Base-by-base conservation (phyloP, 2,797 vertebrate species). In the Otolemur crassicaudatus region DNA sequence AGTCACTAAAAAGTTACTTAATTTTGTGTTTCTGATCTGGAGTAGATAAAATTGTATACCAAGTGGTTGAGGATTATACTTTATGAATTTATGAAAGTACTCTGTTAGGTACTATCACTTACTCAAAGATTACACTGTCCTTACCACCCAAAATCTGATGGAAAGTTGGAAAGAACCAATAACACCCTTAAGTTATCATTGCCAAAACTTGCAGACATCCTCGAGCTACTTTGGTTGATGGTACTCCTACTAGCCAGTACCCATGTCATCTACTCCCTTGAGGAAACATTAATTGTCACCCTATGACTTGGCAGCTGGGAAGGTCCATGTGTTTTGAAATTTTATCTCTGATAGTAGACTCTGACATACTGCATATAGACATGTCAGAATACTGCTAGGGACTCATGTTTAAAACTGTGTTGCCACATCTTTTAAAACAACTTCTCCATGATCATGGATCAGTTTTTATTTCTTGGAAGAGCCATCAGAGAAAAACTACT, bases 401-500 rank as follows among this genome's bases (percentile, higher is more conserved):
- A 84, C 7, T 23, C 29, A 34, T 31, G 7, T 60, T 72, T 93
- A 72, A 87, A 76, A 60, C 37, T 63, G 34, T 4, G 70, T 75
- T 94, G 34, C 53, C n/a, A 70, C 16, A 65, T 79, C n/a, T 46
- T 83, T 37, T 63, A 92, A 91, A 72, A 77, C 8, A 34, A 34
- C 58, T 0, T 23, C 34, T 60, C 87, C 72, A 34, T 75, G 81
- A 94, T 82, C 53, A 75, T 90, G 49, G 58, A 34, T 29, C 43
- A 87, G 34, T 87, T 46, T 96, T 60, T 81, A 34, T 22, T 27
- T 84, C 25, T 73, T 94, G 31, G 67, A 87, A 92, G 56, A 94
- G 20, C 84, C 31, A 92, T 81, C 43, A 94, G n/a, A 76, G 76
- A 87, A 84, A 91, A 94, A 84, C 63, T 76, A n/a, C 43, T 85